Evolutionary conservation across 2,888 invertebrate species (phyloP).

Genomic region (Ferdinandea cuprea): DNA sequence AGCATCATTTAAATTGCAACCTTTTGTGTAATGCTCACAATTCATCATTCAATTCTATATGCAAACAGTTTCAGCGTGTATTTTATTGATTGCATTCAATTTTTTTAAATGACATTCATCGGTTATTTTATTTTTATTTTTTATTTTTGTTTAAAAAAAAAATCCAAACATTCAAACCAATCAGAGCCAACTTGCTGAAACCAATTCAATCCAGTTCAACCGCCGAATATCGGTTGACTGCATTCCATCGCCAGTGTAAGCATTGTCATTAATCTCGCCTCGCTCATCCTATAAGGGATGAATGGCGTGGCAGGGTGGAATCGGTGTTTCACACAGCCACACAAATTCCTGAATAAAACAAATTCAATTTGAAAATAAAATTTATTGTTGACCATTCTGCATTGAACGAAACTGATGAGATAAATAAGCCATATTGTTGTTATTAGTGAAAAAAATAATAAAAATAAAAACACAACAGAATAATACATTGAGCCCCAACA

Average conservation of each 20-base stretch:
- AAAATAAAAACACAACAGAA: not conserved
- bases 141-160: not conserved
- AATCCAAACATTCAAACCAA: not conserved
- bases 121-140: not conserved
- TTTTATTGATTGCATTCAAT: slow-evolving; percentile 15
- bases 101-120: slow-evolving; percentile 13
- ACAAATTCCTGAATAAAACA: not conserved
- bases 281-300: not conserved
- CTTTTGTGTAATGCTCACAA: not conserved
- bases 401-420: slow-evolving; percentile 1
- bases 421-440: slow-evolving; percentile 3
- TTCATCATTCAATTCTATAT: slow-evolving; percentile 10
- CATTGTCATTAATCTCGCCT: slow-evolving; percentile 18
- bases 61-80: not conserved
- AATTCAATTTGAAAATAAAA: slow-evolving; percentile 14
- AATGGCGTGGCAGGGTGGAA: not conserved
- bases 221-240: slow-evolving; percentile 18
- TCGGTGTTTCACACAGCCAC: too few species aligned
- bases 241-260: slow-evolving; percentile 21
- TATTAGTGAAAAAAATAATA: slow-evolving; percentile 1
- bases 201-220: slow-evolving; percentile 20
- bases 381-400: slow-evolving; percentile 2
- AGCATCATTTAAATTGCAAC: not conserved
- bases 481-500: too few species aligned
- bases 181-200: slow-evolving; percentile 22